Conservation (phyloP, 2,888 invertebrate species). For the Tetramorium bicarinatum region DNA sequence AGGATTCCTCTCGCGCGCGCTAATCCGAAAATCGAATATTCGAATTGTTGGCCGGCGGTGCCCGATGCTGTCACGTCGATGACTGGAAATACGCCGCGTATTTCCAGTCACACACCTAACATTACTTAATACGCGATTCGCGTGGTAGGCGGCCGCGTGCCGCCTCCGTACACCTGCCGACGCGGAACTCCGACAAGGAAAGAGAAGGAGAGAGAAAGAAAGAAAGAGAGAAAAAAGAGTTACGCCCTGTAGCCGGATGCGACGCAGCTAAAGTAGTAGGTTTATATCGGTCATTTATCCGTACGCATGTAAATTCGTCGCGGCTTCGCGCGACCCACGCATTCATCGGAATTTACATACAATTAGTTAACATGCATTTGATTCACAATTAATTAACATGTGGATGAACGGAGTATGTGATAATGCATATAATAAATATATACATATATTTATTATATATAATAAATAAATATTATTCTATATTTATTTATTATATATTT, state of each 20-base stretch:
- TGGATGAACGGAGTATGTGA: background rate
- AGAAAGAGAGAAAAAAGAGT: background rate
- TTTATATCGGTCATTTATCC: conserved; percentile 11
- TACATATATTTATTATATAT: background rate
- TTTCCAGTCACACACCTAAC: conserved; percentile 33
- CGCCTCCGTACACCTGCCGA: conserved; percentile 52
- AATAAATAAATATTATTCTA: too few species aligned
- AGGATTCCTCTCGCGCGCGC: background rate
- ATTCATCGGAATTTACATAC: background rate
- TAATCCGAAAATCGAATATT: too few species aligned
- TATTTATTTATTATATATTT: background rate
- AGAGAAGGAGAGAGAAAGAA: background rate
- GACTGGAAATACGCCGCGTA: conserved; percentile 46
- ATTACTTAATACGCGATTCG: conserved; percentile 38
- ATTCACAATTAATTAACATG: background rate
- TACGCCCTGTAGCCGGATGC: conserved; percentile 2
- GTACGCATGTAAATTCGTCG: background rate
- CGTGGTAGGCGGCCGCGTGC: conserved; percentile 31
- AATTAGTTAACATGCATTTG: background rate
- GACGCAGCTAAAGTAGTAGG: background rate
- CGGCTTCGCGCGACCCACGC: background rate
- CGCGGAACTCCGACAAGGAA: conserved; percentile 34
- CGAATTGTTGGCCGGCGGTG: background rate
- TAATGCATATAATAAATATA: background rate
- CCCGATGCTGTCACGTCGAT: conserved; percentile 49